Percentiles rank a stretch among this genome's conserved stretches.
Evolutionary conservation across 2,888 invertebrate species (phyloP).

Genomic region (Gastrophysa polygoni): DNA sequence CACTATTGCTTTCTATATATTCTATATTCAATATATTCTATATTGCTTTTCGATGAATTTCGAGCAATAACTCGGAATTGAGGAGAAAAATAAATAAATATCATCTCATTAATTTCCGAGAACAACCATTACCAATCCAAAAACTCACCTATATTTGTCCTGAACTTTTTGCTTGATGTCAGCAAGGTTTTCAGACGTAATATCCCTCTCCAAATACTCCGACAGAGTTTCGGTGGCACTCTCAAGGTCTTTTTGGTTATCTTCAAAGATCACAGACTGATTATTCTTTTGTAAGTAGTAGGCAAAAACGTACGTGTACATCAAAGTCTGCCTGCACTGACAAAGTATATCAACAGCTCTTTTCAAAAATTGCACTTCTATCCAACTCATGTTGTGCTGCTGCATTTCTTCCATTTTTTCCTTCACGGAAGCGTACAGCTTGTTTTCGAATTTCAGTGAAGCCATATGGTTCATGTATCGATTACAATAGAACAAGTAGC

Average conservation of each 20-base stretch:
- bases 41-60: no score
- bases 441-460: slow-evolving; percentile 95
- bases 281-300: slow-evolving; percentile 98
- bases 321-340: slow-evolving; percentile 95
- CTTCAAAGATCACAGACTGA: slow-evolving; percentile 98
- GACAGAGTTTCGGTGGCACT: slow-evolving; percentile 96
- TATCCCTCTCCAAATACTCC: slow-evolving; percentile 97
- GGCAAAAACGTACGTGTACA: slow-evolving; percentile 99
- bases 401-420: slow-evolving; percentile 99
- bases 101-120: no score
- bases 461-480: slow-evolving; percentile 99
- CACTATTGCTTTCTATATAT: no score
- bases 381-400: slow-evolving; percentile 99
- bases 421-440: slow-evolving; percentile 93
- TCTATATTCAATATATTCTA: no score
- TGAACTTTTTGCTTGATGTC: slow-evolving; percentile 99
- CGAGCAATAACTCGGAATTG: no score
- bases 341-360: slow-evolving; percentile 97
- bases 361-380: slow-evolving; percentile 98
- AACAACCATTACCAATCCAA: no score
- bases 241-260: slow-evolving; percentile 97
- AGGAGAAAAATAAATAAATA: no score
- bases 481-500: slow-evolving; percentile 98
- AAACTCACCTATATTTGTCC: slow-evolving; percentile 87
- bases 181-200: slow-evolving; percentile 94